Conservation (phyloP, 2,113 vertebrate genomes). For the Xiphophorus couchianus region DNA sequence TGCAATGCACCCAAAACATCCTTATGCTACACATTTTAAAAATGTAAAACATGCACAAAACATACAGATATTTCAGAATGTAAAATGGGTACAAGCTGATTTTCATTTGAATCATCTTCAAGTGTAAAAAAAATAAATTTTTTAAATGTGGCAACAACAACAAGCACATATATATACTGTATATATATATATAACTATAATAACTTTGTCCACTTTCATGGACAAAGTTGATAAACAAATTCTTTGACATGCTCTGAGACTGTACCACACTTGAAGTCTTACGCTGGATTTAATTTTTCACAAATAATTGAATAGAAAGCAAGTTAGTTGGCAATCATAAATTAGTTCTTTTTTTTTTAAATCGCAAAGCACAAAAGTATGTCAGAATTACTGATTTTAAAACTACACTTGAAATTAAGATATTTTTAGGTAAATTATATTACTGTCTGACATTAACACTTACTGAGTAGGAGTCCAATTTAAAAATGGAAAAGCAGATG, state of each 20-base stretch:
- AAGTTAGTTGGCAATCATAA: constrained; percentile 3
- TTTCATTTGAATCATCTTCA: neutral
- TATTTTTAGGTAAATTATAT: constrained; percentile 31
- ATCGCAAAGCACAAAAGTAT: neutral
- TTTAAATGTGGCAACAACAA: constrained; percentile 18
- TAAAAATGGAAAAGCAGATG: constrained; percentile 57
- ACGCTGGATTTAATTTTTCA: neutral
- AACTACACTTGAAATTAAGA: constrained; percentile 17
- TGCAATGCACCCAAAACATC: neutral
- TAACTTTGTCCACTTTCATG: neutral
- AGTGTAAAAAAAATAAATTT: constrained; percentile 50
- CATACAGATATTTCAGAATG: neutral
- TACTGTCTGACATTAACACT: constrained; percentile 38
- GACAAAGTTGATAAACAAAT: constrained; percentile 6
- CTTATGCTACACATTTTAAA: neutral
- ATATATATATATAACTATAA: neutral
- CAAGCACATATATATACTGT: too few relatives aligned
- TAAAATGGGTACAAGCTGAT: neutral
- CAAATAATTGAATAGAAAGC: neutral
- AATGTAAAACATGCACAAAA: neutral
- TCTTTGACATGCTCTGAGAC: constrained; percentile 8
- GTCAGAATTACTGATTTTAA: constrained; percentile 6
- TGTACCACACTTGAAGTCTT: neutral
- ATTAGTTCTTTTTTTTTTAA: neutral
- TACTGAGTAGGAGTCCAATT: constrained; percentile 31